phyloP scores from a whole-genome alignment of 2,888 invertebrate species.

The Cheilosia vernalis region DNA sequence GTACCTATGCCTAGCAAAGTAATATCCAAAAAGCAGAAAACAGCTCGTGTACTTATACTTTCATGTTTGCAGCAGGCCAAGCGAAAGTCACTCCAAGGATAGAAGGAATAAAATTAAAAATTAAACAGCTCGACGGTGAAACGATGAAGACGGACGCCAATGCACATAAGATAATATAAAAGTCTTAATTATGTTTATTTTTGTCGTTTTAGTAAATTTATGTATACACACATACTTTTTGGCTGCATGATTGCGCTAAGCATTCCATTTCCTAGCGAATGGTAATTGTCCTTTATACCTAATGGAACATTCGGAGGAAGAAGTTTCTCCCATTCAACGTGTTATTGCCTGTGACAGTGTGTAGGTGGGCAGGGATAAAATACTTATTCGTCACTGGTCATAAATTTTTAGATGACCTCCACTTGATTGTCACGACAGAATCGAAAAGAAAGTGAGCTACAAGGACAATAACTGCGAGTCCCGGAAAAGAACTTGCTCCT shows the following conservation, averaged over 20 bases:
- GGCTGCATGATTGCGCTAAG: conserved; percentile 44
- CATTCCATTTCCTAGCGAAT: conserved; percentile 64
- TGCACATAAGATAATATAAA: conserved; percentile 44
- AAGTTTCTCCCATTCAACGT: conserved; percentile 64
- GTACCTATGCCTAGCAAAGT: conserved; percentile 49
- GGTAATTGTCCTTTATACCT: conserved; percentile 52
- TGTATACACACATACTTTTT: not conserved
- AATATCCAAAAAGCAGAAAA: conserved; percentile 29
- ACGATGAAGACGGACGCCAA: conserved; percentile 52
- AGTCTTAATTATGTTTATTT: conserved; percentile 64
- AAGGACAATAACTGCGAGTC: not conserved
- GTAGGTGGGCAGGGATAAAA: conserved; percentile 27
- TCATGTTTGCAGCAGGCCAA: conserved; percentile 12
- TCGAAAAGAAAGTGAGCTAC: conserved; percentile 8
- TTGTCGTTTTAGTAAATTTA: conserved; percentile 14
- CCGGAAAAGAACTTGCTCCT: not conserved
- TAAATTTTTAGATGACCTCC: conserved; percentile 71
- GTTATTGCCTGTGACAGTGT: conserved; percentile 68
- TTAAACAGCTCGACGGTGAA: conserved; percentile 51
- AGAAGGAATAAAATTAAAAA: conserved; percentile 52
- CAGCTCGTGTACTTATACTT: conserved; percentile 26
- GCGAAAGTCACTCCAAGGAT: not conserved
- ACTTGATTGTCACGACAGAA: conserved; percentile 33
- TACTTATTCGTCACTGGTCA: conserved; percentile 61
- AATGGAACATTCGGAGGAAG: conserved; percentile 34